Conservation (phyloP, 1,140 invertebrate genomes). For the Holcopasites calliopsidis region DNA sequence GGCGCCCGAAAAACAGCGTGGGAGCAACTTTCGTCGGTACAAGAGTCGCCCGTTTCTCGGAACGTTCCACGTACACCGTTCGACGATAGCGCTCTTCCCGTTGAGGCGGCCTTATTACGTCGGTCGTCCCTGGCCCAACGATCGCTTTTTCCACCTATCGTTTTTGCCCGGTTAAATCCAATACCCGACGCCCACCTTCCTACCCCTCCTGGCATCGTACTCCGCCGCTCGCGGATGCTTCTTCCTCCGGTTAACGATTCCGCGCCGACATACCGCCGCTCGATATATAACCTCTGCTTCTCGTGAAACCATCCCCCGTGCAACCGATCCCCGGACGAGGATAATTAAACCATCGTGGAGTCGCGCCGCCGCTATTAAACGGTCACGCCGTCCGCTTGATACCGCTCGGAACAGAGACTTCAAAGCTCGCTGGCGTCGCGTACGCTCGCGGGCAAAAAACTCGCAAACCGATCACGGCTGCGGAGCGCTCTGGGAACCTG, state of each 20-base stretch:
- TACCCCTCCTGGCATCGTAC: conserved; percentile 6
- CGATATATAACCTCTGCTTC: conserved; percentile 64
- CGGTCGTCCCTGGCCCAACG: too few species aligned
- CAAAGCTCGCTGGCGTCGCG: conserved; percentile 32
- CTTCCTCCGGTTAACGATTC: conserved; percentile 43
- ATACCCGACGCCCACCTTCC: conserved; percentile 11
- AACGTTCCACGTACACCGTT: not conserved
- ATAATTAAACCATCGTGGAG: conserved; percentile 76
- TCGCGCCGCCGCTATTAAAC: conserved; percentile 16
- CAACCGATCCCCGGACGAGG: conserved; percentile 56
- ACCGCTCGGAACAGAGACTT: conserved; percentile 36
- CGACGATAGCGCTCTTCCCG: conserved; percentile 11
- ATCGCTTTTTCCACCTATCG: conserved; percentile 1
- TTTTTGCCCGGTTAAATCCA: conserved; percentile 34
- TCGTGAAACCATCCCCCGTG: conserved; percentile 14
- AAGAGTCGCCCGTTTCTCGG: not conserved
- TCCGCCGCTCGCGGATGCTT: conserved; percentile 19
- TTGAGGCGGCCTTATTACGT: conserved; percentile 12
- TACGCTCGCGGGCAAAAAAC: conserved; percentile 57
- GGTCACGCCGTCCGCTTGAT: conserved; percentile 23
- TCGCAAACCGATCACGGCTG: conserved; percentile 60
- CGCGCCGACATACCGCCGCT: conserved; percentile 61
- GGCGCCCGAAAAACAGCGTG: conserved; percentile 21
- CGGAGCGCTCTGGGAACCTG: conserved; percentile 55
- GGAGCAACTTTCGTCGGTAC: not conserved